Conservation (phyloP, 92 coral and sea anemone genomes). For the Paragorgia papillata region DNA sequence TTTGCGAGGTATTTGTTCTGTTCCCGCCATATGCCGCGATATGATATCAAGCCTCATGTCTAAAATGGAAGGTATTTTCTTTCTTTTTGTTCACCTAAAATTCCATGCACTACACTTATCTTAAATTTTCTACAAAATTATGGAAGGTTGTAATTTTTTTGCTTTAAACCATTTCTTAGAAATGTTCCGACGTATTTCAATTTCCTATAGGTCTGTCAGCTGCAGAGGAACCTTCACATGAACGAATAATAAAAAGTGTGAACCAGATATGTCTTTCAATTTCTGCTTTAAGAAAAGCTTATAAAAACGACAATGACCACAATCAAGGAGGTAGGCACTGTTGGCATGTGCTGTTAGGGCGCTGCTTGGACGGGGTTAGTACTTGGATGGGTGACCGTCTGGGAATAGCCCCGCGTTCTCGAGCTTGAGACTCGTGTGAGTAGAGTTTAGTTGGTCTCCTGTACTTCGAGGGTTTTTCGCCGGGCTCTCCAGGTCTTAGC, state of each 20-base stretch:
- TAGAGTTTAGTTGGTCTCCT: too few species aligned
- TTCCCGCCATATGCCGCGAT: constrained; percentile 34
- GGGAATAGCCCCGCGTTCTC: too few species aligned
- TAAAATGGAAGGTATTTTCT: constrained; percentile 20
- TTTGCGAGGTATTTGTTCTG: constrained; percentile 25
- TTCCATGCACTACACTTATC: too few species aligned
- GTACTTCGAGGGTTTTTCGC: too few species aligned
- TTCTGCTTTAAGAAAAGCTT: constrained; percentile 7
- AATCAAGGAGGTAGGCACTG: constrained; percentile 20
- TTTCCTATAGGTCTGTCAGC: constrained; percentile 10
- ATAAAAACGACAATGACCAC: constrained; percentile 17
- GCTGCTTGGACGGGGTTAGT: too few species aligned
- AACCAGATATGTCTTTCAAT: constrained; percentile 15
- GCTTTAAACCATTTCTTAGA: background rate
- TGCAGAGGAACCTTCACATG: constrained; percentile 32
- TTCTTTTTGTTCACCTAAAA: background rate
- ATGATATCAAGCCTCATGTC: constrained; percentile 30
- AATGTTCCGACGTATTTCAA: background rate
- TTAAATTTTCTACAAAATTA: too few species aligned
- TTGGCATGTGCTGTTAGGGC: too few species aligned
- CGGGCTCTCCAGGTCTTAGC: too few species aligned
- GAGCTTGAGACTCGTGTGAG: too few species aligned
- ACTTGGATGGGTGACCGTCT: too few species aligned
- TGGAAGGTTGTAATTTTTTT: too few species aligned
- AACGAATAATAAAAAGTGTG: constrained; percentile 36